Base-by-base conservation (phyloP, 2,113 vertebrate species). In the Ceyx margarethae region DNA sequence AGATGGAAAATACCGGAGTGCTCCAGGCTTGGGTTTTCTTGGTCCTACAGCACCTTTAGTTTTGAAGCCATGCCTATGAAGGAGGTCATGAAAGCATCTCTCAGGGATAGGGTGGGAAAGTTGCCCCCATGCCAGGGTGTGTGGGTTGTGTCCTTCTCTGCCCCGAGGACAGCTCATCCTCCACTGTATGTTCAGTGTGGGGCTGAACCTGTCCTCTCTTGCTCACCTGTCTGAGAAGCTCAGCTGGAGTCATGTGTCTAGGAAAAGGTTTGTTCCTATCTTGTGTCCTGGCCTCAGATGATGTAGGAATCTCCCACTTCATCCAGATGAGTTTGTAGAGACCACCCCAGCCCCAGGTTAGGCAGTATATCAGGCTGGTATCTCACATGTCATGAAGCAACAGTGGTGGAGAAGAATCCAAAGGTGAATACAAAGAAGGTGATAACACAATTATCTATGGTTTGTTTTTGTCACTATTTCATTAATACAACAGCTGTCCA, bases 161-260 rank as follows among this genome's bases (percentile, higher is more conserved):
- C 66, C 64, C 61, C 1, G 1, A 62, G 73, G 35, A n/a, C 74
- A 25, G 26, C 64, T 88, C 4, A 1, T 29, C 40, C 25, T 45
- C 66, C 45, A 72, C 4, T 13, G 53, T 22, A 5, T 1, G 0
- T 22, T 53, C 54, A 3, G 46, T 2, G 2, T 23, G 48, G 58
- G 48, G 29, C 69, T 74, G 81, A 31, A 53, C 6, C 31, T 3
- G 53, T 29, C 54, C 46, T 76, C 75, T 35, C 54, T 5, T 5
- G 3, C 4, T 19, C 1, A 3, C 29, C n/a, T 77, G 10, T 8
- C 29, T 31, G 64, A 19, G 6, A 71, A 33, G 10, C 68, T 43
- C 69, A 66, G 61, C 58, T n/a, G 51, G 21, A 62, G 13, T 54
- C 68, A 12, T 2, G 35, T 3, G 0, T 13, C 25, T 57, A 43